These are phyloP conservation scores for Psilanteris sp. DNA, from an alignment of 1,140 invertebrate species.

Conservation along the genomic window DNA sequence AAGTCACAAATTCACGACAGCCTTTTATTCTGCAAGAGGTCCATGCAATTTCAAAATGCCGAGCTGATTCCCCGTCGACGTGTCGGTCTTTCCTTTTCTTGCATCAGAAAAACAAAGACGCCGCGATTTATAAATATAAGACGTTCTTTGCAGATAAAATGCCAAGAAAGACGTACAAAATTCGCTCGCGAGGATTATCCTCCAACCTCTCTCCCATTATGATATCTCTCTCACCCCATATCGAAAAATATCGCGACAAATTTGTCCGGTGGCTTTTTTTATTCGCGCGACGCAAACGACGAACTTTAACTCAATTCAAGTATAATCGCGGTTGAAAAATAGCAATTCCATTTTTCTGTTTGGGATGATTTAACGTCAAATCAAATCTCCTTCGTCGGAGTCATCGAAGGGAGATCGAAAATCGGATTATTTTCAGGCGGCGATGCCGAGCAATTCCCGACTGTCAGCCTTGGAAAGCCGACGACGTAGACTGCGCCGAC, in stretches of 20 bases:
- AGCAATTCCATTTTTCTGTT: slow-evolving; percentile 2
- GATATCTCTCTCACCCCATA: not conserved
- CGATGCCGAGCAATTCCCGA: slow-evolving; percentile 75
- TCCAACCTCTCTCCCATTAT: no score
- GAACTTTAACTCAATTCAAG: not conserved
- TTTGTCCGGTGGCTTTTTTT: not conserved
- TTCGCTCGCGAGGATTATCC: no score
- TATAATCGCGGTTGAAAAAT: not conserved
- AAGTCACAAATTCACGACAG: slow-evolving; percentile 2
- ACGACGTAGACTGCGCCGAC: slow-evolving; percentile 76
- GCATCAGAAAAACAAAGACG: not conserved
- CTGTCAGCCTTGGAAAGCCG: slow-evolving; percentile 74
- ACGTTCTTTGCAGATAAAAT: not conserved
- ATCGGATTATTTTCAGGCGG: slow-evolving; percentile 63
- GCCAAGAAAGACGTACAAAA: not conserved
- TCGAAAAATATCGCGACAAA: not conserved
- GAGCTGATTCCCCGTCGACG: no score
- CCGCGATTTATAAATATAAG: not conserved
- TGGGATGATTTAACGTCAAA: not conserved
- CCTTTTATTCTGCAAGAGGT: slow-evolving; percentile 12
- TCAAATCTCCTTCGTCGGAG: not conserved
- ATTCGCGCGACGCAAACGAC: not conserved
- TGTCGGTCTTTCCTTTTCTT: not conserved
- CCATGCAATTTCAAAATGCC: not conserved
- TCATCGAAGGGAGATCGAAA: slow-evolving; percentile 23